Evolutionary conservation across 2,888 invertebrate species (phyloP).

Genomic region (Plemyria rubiginata): DNA sequence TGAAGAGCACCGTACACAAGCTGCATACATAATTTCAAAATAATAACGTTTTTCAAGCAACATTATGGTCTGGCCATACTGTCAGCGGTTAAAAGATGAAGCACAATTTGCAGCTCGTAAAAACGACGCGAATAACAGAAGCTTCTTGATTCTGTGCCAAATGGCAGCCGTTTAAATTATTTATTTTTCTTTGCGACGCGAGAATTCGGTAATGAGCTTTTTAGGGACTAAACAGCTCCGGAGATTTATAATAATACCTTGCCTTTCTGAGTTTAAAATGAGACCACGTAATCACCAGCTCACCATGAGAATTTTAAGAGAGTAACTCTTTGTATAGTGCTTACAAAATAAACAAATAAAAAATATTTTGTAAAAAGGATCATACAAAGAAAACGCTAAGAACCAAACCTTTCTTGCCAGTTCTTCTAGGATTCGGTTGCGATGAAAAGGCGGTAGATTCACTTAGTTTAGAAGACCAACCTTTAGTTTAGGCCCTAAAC

Average conservation of each 20-base stretch:
- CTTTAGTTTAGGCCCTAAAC: no score
- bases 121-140: constrained; percentile 32
- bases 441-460: no score
- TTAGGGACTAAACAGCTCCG: constrained; percentile 5
- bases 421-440: no score
- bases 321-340: background rate
- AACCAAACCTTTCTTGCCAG: no score
- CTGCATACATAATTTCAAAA: background rate
- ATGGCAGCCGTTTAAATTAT: constrained; percentile 40
- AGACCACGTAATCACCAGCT: background rate
- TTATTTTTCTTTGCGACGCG: constrained; percentile 35
- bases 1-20: background rate
- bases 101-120: constrained; percentile 38
- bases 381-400: no score
- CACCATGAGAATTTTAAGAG: background rate
- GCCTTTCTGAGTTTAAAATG: background rate
- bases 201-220: constrained; percentile 35
- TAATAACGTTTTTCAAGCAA: constrained; percentile 1
- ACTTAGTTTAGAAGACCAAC: no score
- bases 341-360: no score
- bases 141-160: constrained; percentile 35
- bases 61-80: constrained; percentile 12
- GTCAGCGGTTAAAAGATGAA: constrained; percentile 38
- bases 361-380: no score
- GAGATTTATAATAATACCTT: constrained; percentile 7